These are phyloP conservation scores for Chouioia cunea DNA, from an alignment of 2,888 invertebrate genomes.

Conservation along the genomic window DNA sequence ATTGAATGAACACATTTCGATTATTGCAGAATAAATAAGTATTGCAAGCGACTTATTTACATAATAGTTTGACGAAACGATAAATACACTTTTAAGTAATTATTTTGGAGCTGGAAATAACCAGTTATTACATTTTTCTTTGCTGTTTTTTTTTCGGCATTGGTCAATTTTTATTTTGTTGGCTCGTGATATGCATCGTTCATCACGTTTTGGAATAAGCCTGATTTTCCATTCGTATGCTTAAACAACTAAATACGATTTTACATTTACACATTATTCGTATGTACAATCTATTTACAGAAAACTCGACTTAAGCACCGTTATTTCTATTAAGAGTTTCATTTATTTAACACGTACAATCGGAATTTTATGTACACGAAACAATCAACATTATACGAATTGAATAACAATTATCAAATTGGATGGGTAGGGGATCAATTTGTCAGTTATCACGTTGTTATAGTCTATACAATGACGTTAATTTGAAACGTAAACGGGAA, in stretches of 20 bases:
- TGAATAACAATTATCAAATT: slow-evolving; percentile 10
- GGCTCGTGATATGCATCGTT: slow-evolving; percentile 45
- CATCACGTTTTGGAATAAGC: slow-evolving; percentile 31
- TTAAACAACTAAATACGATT: slow-evolving; percentile 37
- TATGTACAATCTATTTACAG: slow-evolving; percentile 47
- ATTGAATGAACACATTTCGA: too few relatives aligned
- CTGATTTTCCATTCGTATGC: slow-evolving; percentile 26
- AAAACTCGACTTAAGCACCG: slow-evolving; percentile 20
- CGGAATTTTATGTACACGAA: slow-evolving; percentile 42
- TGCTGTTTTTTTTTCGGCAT: slow-evolving; percentile 22
- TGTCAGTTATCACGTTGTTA: too few relatives aligned
- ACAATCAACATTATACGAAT: slow-evolving; percentile 36
- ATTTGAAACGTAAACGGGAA: too few relatives aligned
- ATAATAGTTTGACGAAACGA: not conserved
- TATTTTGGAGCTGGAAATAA: too few relatives aligned
- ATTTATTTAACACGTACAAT: slow-evolving; percentile 19
- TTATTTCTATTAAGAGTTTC: slow-evolving; percentile 32
- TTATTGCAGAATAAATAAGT: too few relatives aligned
- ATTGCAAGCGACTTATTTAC: slow-evolving; percentile 5
- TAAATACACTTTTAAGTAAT: not conserved
- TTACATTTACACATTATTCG: slow-evolving; percentile 32
- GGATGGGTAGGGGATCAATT: too few relatives aligned
- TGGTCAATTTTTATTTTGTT: slow-evolving; percentile 41
- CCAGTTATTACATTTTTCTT: too few relatives aligned
- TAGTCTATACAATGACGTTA: too few relatives aligned